Percentiles rank a stretch among this genome's conserved stretches.
Evolutionary conservation across 2,888 invertebrate genomes (phyloP).

Genomic region (Rhopalosiphum nymphaeae): DNA sequence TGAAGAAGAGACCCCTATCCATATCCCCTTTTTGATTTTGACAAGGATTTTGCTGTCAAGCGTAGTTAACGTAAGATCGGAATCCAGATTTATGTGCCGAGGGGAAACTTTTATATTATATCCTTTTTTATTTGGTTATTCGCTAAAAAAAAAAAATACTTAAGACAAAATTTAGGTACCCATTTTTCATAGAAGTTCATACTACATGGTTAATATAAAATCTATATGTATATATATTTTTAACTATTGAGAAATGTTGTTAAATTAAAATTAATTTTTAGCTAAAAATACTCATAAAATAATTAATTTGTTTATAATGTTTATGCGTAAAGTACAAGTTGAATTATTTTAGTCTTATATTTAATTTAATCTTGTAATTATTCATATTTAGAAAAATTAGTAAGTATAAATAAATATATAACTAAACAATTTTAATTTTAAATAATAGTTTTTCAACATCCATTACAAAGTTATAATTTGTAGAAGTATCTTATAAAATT

Average conservation of each 20-base stretch:
- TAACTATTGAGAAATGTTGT: background rate
- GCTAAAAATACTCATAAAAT: background rate
- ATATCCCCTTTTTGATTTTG: constrained; percentile 64
- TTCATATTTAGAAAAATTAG: background rate
- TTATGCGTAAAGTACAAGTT: background rate
- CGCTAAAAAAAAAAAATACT: constrained; percentile 10
- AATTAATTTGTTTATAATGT: background rate
- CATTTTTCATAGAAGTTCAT: constrained; percentile 1
- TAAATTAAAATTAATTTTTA: background rate
- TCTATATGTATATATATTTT: background rate
- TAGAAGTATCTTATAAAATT: background rate
- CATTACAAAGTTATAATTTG: background rate
- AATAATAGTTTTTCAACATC: background rate
- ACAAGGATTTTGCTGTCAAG: constrained; percentile 64
- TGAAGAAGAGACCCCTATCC: constrained; percentile 32
- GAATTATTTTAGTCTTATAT: background rate
- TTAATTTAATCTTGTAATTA: background rate
- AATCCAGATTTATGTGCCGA: constrained; percentile 61
- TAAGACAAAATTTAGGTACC: background rate
- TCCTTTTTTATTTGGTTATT: constrained; percentile 45
- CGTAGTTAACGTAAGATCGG: constrained; percentile 63
- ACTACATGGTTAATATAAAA: background rate
- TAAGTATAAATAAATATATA: background rate
- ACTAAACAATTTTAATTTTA: background rate
- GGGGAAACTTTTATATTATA: constrained; percentile 58